Evolutionary conservation across 2,797 vertebrate genomes (phyloP).

Genomic region (Nasua narica): DNA sequence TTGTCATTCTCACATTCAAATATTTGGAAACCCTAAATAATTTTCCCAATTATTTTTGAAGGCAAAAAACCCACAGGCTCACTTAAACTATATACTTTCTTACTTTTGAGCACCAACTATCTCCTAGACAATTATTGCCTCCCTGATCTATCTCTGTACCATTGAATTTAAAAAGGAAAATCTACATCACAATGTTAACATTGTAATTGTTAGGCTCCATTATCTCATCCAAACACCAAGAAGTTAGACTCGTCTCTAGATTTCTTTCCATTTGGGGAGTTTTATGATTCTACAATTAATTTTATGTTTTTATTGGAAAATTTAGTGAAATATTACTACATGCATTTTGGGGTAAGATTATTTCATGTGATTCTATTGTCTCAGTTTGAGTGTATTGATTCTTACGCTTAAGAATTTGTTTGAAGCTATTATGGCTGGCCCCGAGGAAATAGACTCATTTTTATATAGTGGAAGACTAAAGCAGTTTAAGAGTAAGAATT

Average conservation of each 20-base stretch:
- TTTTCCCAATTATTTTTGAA: constrained; percentile 68
- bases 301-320: neutral
- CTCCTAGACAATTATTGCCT: neutral
- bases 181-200: neutral
- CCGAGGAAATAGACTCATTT: neutral
- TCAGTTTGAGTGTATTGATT: neutral
- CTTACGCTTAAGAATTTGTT: neutral
- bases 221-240: neutral
- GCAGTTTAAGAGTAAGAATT: neutral
- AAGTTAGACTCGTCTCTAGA: neutral
- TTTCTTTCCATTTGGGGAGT: neutral
- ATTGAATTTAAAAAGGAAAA: neutral
- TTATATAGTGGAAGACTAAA: neutral
- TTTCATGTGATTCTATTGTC: neutral
- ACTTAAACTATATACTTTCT: neutral
- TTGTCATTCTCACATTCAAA: constrained; percentile 47
- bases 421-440: neutral
- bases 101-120: neutral
- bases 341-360: neutral
- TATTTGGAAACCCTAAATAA: neutral
- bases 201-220: neutral
- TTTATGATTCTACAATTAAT: neutral
- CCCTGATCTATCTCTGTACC: neutral
- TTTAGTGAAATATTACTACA: neutral
- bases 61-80: neutral